Percentiles rank a stretch among this genome's conserved stretches.
These are phyloP conservation scores for Nomada ferruginata DNA, from an alignment of 2,888 invertebrate genomes.

Conservation along the genomic window DNA sequence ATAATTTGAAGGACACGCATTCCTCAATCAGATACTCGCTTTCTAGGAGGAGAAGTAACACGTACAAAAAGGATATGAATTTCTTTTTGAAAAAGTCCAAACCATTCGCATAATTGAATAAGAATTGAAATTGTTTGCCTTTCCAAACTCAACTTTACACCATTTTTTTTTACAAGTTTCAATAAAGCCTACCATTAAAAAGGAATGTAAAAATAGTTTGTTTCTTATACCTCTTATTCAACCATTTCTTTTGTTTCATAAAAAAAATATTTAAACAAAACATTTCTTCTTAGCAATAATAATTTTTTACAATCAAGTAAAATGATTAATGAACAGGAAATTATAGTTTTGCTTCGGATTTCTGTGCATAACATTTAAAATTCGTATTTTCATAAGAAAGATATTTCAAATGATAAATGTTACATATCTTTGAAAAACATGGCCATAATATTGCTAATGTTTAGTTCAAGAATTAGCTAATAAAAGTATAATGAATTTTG, in stretches of 20 bases:
- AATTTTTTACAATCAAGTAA: too few relatives aligned
- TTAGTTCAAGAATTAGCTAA: constrained; percentile 10
- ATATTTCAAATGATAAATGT: constrained; percentile 15
- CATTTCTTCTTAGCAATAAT: constrained; percentile 6
- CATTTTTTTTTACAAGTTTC: constrained; percentile 19
- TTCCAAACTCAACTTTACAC: constrained; percentile 22
- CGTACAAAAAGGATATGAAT: constrained; percentile 54
- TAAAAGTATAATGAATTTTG: constrained; percentile 13
- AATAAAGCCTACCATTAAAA: constrained; percentile 52
- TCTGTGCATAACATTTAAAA: constrained; percentile 5
- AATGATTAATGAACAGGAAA: neutral
- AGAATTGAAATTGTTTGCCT: constrained; percentile 7
- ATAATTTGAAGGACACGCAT: constrained; percentile 21
- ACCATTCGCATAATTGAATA: constrained; percentile 21
- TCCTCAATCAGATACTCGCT: constrained; percentile 22
- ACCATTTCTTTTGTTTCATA: constrained; percentile 5
- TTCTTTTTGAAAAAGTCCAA: constrained; percentile 17
- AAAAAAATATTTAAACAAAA: constrained; percentile 10
- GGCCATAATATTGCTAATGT: constrained; percentile 1
- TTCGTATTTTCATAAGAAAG: constrained; percentile 8
- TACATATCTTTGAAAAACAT: constrained; percentile 6
- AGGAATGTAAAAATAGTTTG: too few relatives aligned
- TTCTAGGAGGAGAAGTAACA: constrained; percentile 33
- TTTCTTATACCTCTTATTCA: neutral
- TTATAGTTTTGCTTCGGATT: constrained; percentile 1